These are phyloP conservation scores for Hirtodrosophila cameraria DNA, from an alignment of 2,888 invertebrate species.

Conservation along the genomic window DNA sequence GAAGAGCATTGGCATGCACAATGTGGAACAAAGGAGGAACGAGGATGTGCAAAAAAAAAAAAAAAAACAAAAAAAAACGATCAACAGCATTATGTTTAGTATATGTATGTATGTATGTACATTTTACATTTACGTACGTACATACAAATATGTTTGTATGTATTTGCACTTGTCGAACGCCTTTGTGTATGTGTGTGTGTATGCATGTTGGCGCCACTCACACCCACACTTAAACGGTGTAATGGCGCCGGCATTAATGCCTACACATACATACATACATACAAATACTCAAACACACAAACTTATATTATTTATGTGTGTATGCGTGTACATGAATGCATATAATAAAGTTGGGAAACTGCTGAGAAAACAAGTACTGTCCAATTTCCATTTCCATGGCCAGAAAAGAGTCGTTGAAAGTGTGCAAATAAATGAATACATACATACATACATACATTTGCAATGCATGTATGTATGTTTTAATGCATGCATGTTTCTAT, in stretches of 20 bases:
- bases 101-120: slow-evolving; percentile 8
- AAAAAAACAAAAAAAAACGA: slow-evolving; percentile 13
- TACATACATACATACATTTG: background rate
- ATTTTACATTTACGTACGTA: slow-evolving; percentile 4
- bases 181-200: slow-evolving; percentile 12
- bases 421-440: background rate
- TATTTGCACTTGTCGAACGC: slow-evolving; percentile 16
- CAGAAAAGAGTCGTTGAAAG: background rate
- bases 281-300: slow-evolving; percentile 14
- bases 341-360: background rate
- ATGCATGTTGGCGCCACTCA: slow-evolving; percentile 43
- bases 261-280: too few species aligned
- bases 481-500: too few species aligned
- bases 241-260: slow-evolving; percentile 42
- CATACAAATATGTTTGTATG: slow-evolving; percentile 4
- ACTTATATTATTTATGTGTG: background rate
- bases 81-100: slow-evolving; percentile 9
- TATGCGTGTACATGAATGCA: slow-evolving; percentile 2
- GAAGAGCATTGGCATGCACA: slow-evolving; percentile 28
- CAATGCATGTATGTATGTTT: background rate
- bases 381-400: background rate
- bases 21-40: slow-evolving; percentile 32
- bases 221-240: slow-evolving; percentile 41
- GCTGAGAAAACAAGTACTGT: background rate
- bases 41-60: slow-evolving; percentile 26